A percentile compares a stretch with the other conserved stretches of the same genome.
Conservation (phyloP, 2,888 invertebrate species). For the Brachylomia viminalis region DNA sequence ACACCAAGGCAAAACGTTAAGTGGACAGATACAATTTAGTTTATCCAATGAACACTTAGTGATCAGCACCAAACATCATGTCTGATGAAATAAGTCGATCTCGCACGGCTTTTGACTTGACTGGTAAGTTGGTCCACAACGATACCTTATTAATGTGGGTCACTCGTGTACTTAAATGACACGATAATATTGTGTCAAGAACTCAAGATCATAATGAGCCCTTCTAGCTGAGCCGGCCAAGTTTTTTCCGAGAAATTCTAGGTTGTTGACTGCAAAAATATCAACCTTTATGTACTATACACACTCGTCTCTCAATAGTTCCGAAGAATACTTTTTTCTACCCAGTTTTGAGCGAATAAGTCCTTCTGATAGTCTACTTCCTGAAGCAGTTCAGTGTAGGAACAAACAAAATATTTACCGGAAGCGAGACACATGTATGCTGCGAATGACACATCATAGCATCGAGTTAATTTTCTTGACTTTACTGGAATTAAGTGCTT, state of each 20-base stretch:
- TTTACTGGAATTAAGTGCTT: conserved; percentile 37
- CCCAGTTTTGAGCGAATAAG: conserved; percentile 1
- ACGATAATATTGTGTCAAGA: conserved; percentile 33
- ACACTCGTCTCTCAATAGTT: not conserved
- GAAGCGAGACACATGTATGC: conserved; percentile 35
- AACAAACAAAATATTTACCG: conserved; percentile 43
- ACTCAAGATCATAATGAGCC: conserved; percentile 37
- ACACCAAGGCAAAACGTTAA: conserved; percentile 19
- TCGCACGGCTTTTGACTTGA: conserved; percentile 21
- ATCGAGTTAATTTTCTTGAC: conserved; percentile 40
- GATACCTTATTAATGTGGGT: conserved; percentile 13
- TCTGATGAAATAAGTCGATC: conserved; percentile 21
- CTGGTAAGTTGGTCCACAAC: conserved; percentile 17
- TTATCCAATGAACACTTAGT: conserved; percentile 29
- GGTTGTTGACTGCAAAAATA: conserved; percentile 34
- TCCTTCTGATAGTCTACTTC: conserved; percentile 19
- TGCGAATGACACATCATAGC: conserved; percentile 44
- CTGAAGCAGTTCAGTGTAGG: conserved; percentile 1
- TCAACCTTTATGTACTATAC: not conserved
- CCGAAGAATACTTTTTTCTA: not conserved
- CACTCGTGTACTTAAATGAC: conserved; percentile 24
- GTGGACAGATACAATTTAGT: conserved; percentile 20
- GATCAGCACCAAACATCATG: conserved; percentile 17
- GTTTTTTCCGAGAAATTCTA: conserved; percentile 25
- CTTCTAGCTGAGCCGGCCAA: conserved; percentile 23